phyloP scores from a whole-genome alignment of 2,797 vertebrate species.

The Gymnocypris eckloni region DNA sequence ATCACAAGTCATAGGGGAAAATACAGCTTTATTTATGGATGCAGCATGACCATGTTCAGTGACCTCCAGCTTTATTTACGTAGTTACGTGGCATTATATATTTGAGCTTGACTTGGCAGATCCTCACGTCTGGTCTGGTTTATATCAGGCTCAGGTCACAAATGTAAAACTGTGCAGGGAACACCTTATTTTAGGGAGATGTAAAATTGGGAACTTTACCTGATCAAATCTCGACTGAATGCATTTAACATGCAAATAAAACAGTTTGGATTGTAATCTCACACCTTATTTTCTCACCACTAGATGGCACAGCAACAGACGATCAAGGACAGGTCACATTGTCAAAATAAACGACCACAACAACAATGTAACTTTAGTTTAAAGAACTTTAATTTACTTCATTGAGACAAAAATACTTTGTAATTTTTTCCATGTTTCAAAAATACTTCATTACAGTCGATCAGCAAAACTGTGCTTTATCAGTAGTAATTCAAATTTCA shows the following conservation, averaged over 20 bases:
- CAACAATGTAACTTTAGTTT: not conserved
- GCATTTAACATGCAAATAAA: not conserved
- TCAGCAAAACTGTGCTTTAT: constrained; percentile 65
- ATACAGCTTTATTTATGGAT: not conserved
- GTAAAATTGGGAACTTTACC: not conserved
- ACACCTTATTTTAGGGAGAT: not conserved
- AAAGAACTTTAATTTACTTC: constrained; percentile 17
- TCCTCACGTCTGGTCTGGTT: not conserved
- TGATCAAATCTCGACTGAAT: not conserved
- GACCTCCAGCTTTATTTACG: constrained; percentile 1
- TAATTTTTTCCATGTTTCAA: constrained; percentile 22
- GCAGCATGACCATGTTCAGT: not conserved
- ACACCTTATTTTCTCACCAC: constrained; percentile 38
- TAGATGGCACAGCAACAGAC: constrained; percentile 56
- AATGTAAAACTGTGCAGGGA: not conserved
- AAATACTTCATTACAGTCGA: constrained; percentile 32
- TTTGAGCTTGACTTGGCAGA: constrained; percentile 1
- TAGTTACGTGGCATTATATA: not conserved
- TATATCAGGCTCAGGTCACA: not conserved
- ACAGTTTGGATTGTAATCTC: not conserved
- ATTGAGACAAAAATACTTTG: constrained; percentile 16
- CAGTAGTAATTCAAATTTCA: constrained; percentile 75
- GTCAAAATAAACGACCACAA: not conserved
- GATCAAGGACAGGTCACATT: not conserved
- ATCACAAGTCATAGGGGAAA: not conserved